Evolutionary conservation across 2,113 vertebrate genomes (phyloP), one percentile per base, ranked within the genome.

Genomic region (Miniopterus natalensis): DNA sequence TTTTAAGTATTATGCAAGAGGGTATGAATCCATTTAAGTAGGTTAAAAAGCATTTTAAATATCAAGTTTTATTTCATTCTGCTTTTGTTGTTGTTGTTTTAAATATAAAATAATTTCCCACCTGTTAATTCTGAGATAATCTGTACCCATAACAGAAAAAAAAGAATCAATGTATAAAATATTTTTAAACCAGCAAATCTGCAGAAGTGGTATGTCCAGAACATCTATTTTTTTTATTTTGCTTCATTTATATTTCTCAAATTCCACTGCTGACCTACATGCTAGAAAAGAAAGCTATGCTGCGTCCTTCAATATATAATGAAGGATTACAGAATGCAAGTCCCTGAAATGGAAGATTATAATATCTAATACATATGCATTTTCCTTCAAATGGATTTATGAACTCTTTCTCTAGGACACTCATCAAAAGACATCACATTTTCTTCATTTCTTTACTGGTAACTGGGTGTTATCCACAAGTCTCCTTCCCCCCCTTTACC

Each of bases 321-420:
- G 70, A 96, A 96, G 86, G 91, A 96, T 97, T 97, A 98, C 53
- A 92, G 77, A 94, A 93, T 96, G 80, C 87, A 97, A 92, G 95
- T 95, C 95, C 88, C 65, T 83, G 95, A 96, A 96, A 96, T 55
- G 71, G 87, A 94, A 92, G 79, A 95, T 92, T 96, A 93, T 87
- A 73, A 57, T 95, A 96, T 63, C 84, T 95, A 96, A 97, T 95
- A 92, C 79, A 92, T 93, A 95, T 95, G 90, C 77, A 95, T 92
- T 96, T 96, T 88, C 92, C 89, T 92, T 95, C 92, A 95, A 93
- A 93, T 97, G 84, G 77, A 95, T 90, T 97, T 96, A 90, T 81
- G 80, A 92, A 90, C 66, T 92, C 59, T 84, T 96, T 89, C 66
- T 96, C 87, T 81, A 88, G 51, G 55, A 93, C 21, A 88, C 5